Evolutionary conservation across 2,888 invertebrate genomes (phyloP), one percentile per base, ranked within the genome.

Genomic region (Ichneumon xanthorius): DNA sequence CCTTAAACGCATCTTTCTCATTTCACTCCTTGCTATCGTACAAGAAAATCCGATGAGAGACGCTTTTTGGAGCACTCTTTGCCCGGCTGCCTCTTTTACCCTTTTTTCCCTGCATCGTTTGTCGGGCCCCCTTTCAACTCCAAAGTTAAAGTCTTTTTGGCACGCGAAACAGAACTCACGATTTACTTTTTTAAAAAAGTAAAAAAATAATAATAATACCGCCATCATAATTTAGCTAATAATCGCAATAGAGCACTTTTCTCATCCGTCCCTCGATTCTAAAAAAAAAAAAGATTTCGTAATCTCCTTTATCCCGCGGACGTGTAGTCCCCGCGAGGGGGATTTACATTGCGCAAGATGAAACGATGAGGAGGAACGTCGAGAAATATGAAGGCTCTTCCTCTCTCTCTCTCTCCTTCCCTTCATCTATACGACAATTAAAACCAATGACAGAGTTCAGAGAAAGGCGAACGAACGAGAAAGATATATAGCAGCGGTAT

Each of bases 391-490:
- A 48, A 48, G 16, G 9, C 30, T 48, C 50, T 9, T 67, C 11
- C 63, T 30, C 65, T 55, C 55, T 30, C 65, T 55, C 55, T 55
- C 55, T 6, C 7, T 30, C 61, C 26, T 11, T 61, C 16, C 5
- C 30, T 48, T 48, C 45, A 4, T 48, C 48, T 16, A 48, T 50
- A 37, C 40, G 80, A 80, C 71, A 80, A 80, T 80, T 80, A 80
- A 80, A 72, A 63, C 53, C 80, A 80, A 80, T 80, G 80, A 80
- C 80, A 65, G 80, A 80, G 72, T 80, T 37, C 71, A n/a, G 80
- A 72, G 80, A 82, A 65, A 65, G 61, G 78, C 68, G 65, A 86
- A 87, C 86, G 87, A 86, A 82, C 75, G 77, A 77, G 87, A 65
- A 71, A 80, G 88, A 83, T 30, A 65, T 22, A 87, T 86, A 86